Evolutionary conservation across 23 tunicate species (phyloP).

Genomic region (Ascidia mentula): DNA sequence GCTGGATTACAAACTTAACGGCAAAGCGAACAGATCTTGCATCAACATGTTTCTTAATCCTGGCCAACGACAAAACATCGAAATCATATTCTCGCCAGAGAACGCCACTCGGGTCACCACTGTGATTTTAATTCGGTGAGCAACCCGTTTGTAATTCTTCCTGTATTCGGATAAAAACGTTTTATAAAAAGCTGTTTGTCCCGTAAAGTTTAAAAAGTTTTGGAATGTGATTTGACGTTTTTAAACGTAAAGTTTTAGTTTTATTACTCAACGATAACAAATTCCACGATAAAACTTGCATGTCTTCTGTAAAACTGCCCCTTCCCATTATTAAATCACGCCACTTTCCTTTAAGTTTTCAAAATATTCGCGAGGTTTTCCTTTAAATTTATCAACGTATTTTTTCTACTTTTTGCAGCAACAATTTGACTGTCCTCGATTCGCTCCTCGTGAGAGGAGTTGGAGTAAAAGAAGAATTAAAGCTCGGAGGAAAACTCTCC

Average conservation of each 20-base stretch:
- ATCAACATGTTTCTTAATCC: constrained; percentile 75
- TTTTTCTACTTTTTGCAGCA: constrained; percentile 31
- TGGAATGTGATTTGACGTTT: no score
- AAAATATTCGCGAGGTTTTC: no score
- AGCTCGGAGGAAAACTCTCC: constrained; percentile 71
- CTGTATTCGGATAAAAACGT: no score
- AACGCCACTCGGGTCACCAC: constrained; percentile 50
- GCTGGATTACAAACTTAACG: constrained; percentile 76
- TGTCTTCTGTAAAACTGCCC: no score
- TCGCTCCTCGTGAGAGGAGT: constrained; percentile 51
- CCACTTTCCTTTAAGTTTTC: no score
- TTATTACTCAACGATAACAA: no score
- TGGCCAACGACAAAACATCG: constrained; percentile 45
- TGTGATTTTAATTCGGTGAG: constrained; percentile 61
- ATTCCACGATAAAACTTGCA: no score
- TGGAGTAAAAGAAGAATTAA: constrained; percentile 58
- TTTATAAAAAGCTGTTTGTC: no score
- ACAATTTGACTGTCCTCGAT: constrained; percentile 80
- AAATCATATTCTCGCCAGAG: constrained; percentile 59
- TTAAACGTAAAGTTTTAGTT: no score
- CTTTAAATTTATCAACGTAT: neutral
- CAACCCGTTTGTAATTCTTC: no score
- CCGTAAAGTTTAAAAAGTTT: no score
- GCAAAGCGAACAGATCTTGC: constrained; percentile 62
- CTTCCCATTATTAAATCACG: no score